Base-by-base conservation (phyloP, 2,113 vertebrate species). In the Antidorcas marsupialis region DNA sequence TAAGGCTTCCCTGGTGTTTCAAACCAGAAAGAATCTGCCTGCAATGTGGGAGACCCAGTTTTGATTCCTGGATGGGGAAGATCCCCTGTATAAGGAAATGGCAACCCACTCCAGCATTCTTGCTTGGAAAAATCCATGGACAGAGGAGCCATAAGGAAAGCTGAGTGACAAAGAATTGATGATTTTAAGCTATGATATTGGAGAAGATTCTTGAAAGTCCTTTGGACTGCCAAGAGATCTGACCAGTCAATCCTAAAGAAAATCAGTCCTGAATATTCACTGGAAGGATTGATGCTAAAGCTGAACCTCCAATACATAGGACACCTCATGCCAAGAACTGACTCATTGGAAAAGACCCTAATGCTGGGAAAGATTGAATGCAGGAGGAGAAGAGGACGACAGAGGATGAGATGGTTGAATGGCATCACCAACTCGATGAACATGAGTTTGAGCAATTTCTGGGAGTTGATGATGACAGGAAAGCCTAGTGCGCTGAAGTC, bases 291-390 rank as follows among this genome's bases (percentile, higher is more conserved):
- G 17, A 71, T 21, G 17, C n/a, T 36, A 71, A 36, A 71, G n/a
- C 17, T 71, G n/a, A 21, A 36, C 4, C n/a, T 71, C n/a, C 17
- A 71, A 36, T 71, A 71, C n/a, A 21, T 21, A 0, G 0, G 64
- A 36, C 64, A 36, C 5, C 64, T 71, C n/a, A 21, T 71, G n/a
- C n/a, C 64, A 71, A 36, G 9, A 71, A 71, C 17, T 71, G 17
- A 71, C 64, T 36, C 17, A 36, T 11, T 11, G n/a, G 64, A 36
- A 71, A 21, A 21, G 16, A 71, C 64, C 33, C n/a, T 71, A 19
- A 21, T 71, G 4, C 1, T 71, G 17, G 17, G n/a, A 36, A 36
- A 71, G 64, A 21, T 21, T 21, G n/a, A 36, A 5, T 19, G 9
- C n/a, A 71, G n/a, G n/a, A 36, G 9, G 17, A 36, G n/a, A 71